phyloP scores from a whole-genome alignment of 1,140 invertebrate genomes.

The Zaprionus ghesquierei region DNA sequence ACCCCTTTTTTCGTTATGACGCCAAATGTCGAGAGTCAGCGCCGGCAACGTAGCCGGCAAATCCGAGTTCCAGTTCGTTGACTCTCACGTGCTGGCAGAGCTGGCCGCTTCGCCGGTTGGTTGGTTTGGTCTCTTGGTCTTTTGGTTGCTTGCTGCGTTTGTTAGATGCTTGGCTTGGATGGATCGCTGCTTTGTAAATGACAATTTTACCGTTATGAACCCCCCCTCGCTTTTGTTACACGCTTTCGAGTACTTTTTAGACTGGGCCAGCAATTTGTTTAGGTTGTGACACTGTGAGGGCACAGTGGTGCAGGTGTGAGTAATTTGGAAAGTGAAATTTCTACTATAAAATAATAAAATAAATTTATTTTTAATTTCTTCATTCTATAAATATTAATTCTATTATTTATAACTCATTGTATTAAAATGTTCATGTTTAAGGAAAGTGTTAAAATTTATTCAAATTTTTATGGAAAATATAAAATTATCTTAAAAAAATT shows the following conservation, averaged over 20 bases:
- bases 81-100: conserved; percentile 68
- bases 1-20: conserved; percentile 46
- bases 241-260: conserved; percentile 55
- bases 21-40: conserved; percentile 46
- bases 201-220: conserved; percentile 75
- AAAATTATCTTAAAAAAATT: no score
- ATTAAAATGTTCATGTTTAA: no score
- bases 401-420: no score
- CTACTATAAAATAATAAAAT: no score
- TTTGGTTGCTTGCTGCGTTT: conserved; percentile 3
- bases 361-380: no score
- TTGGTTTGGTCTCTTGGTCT: neutral
- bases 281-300: conserved; percentile 27
- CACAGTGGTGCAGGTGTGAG: conserved; percentile 15
- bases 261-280: conserved; percentile 65
- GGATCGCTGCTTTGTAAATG: conserved; percentile 64
- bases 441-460: no score
- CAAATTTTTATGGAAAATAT: no score
- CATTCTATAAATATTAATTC: no score
- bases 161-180: neutral
- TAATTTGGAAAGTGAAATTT: neutral
- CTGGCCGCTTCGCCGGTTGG: conserved; percentile 31
- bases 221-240: conserved; percentile 10
- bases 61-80: conserved; percentile 72
- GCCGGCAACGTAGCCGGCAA: conserved; percentile 19